Evolutionary conservation across 2,888 invertebrate genomes (phyloP).

Genomic region (Syrista parreyssii): DNA sequence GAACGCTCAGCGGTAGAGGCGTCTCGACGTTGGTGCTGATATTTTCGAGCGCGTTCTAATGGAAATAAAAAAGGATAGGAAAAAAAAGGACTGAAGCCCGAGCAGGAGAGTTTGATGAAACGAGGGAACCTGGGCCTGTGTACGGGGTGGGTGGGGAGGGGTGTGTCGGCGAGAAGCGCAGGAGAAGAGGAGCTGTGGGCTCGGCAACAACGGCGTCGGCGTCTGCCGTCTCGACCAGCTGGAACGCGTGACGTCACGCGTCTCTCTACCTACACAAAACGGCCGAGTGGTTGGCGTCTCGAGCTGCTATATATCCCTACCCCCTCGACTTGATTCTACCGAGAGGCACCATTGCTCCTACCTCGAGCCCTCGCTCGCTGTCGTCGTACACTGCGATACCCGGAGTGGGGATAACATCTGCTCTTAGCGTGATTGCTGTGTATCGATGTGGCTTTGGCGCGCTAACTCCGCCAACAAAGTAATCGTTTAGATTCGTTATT

Average conservation of each 20-base stretch:
- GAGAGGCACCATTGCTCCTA: too few species aligned
- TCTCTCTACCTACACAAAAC: slow-evolving; percentile 31
- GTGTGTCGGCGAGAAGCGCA: background rate
- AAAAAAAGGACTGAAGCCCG: too few species aligned
- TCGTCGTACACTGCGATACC: too few species aligned
- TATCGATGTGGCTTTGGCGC: slow-evolving; percentile 61
- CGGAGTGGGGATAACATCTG: slow-evolving; percentile 59
- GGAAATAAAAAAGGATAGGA: too few species aligned
- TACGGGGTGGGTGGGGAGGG: background rate
- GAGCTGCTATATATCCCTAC: too few species aligned
- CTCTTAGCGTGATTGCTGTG: slow-evolving; percentile 63
- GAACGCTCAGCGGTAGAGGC: too few species aligned
- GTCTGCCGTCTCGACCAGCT: slow-evolving; percentile 30
- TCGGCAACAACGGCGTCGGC: slow-evolving; percentile 32
- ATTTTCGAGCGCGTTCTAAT: too few species aligned
- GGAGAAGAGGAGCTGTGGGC: slow-evolving; percentile 16
- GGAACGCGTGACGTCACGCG: slow-evolving; percentile 43
- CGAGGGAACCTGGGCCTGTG: background rate
- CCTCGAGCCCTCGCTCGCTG: slow-evolving; percentile 8
- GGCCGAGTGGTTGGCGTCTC: background rate
- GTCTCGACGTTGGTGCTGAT: too few species aligned
- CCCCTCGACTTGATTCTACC: too few species aligned
- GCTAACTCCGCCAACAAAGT: slow-evolving; percentile 48
- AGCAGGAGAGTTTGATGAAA: too few species aligned
- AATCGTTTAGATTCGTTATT: slow-evolving; percentile 29